Evolutionary conservation across 1,140 invertebrate genomes (phyloP).

Genomic region (Ceratosolen solmsi): DNA sequence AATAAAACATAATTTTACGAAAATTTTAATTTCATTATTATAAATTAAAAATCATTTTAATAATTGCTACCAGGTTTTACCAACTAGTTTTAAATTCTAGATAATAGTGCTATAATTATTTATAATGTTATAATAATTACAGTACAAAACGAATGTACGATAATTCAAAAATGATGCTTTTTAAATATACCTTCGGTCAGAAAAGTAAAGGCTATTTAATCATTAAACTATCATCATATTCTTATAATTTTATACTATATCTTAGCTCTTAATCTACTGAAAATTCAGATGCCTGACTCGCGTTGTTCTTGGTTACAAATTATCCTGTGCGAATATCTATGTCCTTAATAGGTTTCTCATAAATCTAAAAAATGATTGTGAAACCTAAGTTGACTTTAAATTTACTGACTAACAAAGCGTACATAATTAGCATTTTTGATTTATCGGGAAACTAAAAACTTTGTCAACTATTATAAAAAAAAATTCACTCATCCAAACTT

Average conservation of each 20-base stretch:
- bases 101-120: too few species aligned
- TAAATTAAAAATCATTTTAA: too few species aligned
- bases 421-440: not conserved
- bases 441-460: not conserved
- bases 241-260: not conserved
- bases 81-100: too few species aligned
- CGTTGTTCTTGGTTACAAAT: not conserved
- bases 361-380: not conserved
- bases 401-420: not conserved
- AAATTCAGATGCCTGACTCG: not conserved
- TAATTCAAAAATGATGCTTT: not conserved
- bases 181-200: not conserved
- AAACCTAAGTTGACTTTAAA: not conserved
- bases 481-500: not conserved
- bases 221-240: not conserved
- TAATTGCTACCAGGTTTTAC: too few species aligned
- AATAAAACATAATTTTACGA: too few species aligned
- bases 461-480: not conserved
- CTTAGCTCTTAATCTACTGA: not conserved
- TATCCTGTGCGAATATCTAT: slow-evolving; percentile 4
- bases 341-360: slow-evolving; percentile 1
- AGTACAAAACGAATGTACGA: not conserved
- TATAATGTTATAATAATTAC: not conserved
- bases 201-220: not conserved
- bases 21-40: too few species aligned